A percentile compares a stretch with the other conserved stretches of the same genome.
Conservation (phyloP, 2,113 vertebrate species). For the Pelecanoides urinatrix region DNA sequence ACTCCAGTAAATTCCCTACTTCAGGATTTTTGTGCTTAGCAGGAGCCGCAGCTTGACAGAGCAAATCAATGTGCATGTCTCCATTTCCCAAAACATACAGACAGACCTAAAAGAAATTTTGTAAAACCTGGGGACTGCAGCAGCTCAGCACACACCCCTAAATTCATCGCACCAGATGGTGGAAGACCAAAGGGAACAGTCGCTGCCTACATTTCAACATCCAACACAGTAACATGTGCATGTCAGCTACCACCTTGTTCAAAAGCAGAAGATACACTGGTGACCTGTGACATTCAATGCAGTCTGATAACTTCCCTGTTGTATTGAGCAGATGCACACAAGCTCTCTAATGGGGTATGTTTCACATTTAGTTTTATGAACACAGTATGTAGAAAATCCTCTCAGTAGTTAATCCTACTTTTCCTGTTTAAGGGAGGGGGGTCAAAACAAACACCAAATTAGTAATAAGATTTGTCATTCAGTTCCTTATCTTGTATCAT, state of each 20-base stretch:
- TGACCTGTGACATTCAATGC: not conserved
- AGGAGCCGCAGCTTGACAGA: not conserved
- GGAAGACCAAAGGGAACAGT: not conserved
- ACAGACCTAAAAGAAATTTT: not conserved
- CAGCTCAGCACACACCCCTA: not conserved
- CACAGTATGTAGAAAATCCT: accelerated
- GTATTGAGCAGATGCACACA: not conserved
- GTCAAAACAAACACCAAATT: not conserved
- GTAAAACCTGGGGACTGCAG: not conserved
- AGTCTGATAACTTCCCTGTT: not conserved
- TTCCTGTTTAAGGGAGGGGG: not conserved
- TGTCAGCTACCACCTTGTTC: accelerated
- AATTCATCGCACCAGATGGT: not conserved
- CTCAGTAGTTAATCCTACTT: not conserved
- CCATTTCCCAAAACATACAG: not conserved
- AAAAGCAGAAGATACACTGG: not conserved
- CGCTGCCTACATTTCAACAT: accelerated
- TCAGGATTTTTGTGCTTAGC: not conserved
- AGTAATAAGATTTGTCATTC: not conserved
- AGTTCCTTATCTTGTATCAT: slow-evolving; percentile 23
- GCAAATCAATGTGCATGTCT: accelerated
- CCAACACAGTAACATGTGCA: accelerated
- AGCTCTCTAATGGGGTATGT: accelerated
- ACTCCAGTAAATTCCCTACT: not conserved
- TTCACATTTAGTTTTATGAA: not conserved